These are phyloP conservation scores for Aleadryas rufinucha DNA, from an alignment of 2,113 vertebrate species.

Conservation along the genomic window DNA sequence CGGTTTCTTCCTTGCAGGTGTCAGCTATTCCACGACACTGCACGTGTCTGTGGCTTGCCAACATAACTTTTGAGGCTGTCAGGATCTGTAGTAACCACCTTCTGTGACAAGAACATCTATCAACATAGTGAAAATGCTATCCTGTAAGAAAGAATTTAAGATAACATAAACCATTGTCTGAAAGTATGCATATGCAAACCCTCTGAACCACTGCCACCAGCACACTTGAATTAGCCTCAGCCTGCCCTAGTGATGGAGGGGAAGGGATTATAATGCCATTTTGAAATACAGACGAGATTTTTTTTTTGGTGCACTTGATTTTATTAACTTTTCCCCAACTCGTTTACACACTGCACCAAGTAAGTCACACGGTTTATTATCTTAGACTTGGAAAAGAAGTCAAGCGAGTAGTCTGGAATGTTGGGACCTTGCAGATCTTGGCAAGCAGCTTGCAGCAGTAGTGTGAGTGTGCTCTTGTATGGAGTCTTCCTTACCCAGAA, in stretches of 20 bases:
- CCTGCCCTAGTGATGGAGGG: not conserved
- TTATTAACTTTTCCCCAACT: not conserved
- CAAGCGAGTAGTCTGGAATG: not conserved
- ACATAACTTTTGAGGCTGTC: not conserved
- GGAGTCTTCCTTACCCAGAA: not conserved
- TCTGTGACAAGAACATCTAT: not conserved
- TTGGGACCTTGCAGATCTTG: not conserved
- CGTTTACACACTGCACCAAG: not conserved
- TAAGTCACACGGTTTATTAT: not conserved
- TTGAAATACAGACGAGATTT: not conserved
- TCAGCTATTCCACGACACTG: not conserved
- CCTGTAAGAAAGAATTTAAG: not conserved
- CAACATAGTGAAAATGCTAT: not conserved
- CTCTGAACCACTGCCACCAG: not conserved
- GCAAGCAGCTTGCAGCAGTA: not conserved
- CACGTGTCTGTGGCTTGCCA: not conserved
- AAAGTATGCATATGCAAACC: not conserved
- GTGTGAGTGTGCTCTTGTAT: not conserved
- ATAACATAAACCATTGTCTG: not conserved
- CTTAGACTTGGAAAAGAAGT: not conserved
- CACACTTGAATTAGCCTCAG: not conserved
- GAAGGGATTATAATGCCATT: not conserved
- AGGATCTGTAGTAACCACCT: not conserved
- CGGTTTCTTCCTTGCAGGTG: not conserved
- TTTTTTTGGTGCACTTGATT: not conserved